Base-by-base conservation (phyloP, 2,888 invertebrate species). In the Matsumyia berberina region DNA sequence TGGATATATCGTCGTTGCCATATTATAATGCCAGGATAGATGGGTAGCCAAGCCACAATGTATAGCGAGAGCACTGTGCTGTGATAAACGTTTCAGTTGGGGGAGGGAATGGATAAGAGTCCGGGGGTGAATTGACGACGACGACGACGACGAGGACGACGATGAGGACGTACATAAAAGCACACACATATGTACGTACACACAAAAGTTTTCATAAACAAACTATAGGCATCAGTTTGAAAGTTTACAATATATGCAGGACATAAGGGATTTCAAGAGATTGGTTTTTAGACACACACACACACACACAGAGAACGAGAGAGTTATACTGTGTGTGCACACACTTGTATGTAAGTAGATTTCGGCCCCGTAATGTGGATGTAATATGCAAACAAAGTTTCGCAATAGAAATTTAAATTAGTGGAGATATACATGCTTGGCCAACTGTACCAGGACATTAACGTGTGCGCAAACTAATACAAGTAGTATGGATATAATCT, bases 231-330 rank as follows among this genome's bases (percentile, higher is more conserved):
- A 85, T 85, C 70, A 80, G 85, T 85, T 85, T 80, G 85, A 85
- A 85, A 85, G 80, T 85, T 85, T 85, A 85, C 80, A 85, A 85
- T 85, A 85, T 85, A 85, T 85, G 85, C 85, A 85, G 85, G 85
- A 85, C 85, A 85, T 85, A 85, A 80, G 85, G 85, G 85, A 85
- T 85, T 85, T 85, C 74, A 70, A 80, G 74, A 85, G 80, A 85
- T 85, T 85, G 85, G 85, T 85, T 85, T 85, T 85, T 74, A 85
- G 80, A 76, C 74, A 80, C 64, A 42, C 58, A 76, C 5, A 49
- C 33, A 24, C 33, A 37, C 35, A 29, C n/a, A 17, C 24, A 39
- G 24, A 39, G 49, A 44, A 29, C 39, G 60, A 33, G 46, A 51
- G 53, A 69, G 39, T 60, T 62, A 44, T 39, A 33, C 19, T n/a